Base-by-base conservation (phyloP, 2,888 invertebrate genomes). In the Lobophora halterata region DNA sequence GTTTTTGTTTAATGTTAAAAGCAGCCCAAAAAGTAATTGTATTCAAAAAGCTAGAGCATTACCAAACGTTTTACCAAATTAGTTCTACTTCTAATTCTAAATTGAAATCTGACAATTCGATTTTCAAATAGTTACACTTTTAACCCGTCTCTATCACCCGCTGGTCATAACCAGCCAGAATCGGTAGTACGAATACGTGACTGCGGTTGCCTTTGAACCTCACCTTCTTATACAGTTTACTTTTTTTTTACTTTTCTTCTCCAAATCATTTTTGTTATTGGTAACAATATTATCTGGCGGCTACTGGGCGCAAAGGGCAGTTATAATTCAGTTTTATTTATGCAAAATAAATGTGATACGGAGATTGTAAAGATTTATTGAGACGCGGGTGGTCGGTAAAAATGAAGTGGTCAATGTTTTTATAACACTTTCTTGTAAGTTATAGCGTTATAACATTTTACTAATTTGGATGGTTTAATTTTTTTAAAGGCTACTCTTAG, bases 251-350 rank as follows among this genome's bases (percentile, higher is more conserved):
- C n/a, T n/a, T n/a, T 75, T 71, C 73, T 73, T 71, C 58, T 71
- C 73, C 71, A 72, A 75, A 78, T 78, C 72, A 73, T 76, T 82
- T 81, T 77, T 75, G 73, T 80, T 82, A 77, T 80, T 81, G 78
- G 79, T 77, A 74, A 83, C 80, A 81, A 82, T 80, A 79, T 80
- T 73, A 79, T 78, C 75, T 59, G 77, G 71, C 83, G 82, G 86
- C 86, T 87, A 86, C 86, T 68, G 86, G 80, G 71, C 79, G 76
- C 71, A 80, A 79, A 80, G 79, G 80, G 75, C n/a, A n/a, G 71
- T 77, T 79, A 78, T 86, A 80, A 86, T 82, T 85, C 78, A 70
- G 76, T 81, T 81, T 85, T 83, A 81, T 86, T 85, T 82, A 86
- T 85, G 86, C 85, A 82, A 86, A 86, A 86, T 82, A 78, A 82